These are phyloP conservation scores for Bovichtus diacanthus DNA, from an alignment of 2,797 vertebrate species.

Conservation along the genomic window DNA sequence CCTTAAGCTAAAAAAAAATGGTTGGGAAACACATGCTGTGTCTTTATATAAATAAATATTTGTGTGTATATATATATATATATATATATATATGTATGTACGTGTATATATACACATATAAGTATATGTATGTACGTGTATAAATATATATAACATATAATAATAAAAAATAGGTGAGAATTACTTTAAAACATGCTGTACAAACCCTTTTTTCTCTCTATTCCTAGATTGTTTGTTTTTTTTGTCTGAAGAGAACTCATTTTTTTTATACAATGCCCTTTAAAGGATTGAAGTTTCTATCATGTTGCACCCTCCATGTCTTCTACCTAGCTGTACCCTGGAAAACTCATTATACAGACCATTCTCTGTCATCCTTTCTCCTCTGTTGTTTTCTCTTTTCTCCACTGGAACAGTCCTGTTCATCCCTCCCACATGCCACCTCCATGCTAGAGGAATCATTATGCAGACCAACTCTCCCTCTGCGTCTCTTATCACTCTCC, in stretches of 20 bases:
- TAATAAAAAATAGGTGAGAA: background rate
- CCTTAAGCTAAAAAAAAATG: no score
- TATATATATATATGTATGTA: no score
- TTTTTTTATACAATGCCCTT: background rate
- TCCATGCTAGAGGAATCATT: conserved; percentile 76
- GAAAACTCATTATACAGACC: conserved; percentile 58
- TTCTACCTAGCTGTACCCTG: conserved; percentile 15
- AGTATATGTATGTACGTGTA: no score
- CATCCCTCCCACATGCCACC: conserved; percentile 69
- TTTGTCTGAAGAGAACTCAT: conserved; percentile 5
- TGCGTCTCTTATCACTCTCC: conserved; percentile 76
- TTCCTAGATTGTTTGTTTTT: background rate
- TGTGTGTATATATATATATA: no score
- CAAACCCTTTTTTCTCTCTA: background rate
- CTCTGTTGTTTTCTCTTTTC: conserved; percentile 51
- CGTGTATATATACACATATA: no score
- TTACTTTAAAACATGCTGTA: conserved; percentile 8
- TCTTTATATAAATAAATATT: no score
- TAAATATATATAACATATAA: no score
- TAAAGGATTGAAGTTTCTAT: conserved; percentile 12
- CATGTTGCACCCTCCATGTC: conserved; percentile 19
- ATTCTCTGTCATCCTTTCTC: conserved; percentile 55
- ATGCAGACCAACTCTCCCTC: conserved; percentile 66
- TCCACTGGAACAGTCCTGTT: conserved; percentile 49
- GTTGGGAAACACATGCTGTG: no score